Evolutionary conservation across 2,888 invertebrate genomes (phyloP).

Genomic region (Macaria liturata): DNA sequence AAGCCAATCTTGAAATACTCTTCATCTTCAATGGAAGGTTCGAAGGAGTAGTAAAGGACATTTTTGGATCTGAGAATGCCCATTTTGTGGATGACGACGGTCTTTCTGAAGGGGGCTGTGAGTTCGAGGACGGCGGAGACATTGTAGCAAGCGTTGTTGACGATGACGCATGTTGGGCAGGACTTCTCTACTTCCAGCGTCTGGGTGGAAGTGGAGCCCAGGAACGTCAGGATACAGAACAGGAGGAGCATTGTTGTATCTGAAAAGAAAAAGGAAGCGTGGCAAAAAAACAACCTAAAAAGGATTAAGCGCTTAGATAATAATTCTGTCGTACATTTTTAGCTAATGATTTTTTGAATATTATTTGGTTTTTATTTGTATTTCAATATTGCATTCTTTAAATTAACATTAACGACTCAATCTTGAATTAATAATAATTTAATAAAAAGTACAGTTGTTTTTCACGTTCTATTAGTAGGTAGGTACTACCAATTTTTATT

Average conservation of each 20-base stretch:
- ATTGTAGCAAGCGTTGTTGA: slow-evolving; percentile 60
- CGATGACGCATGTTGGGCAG: slow-evolving; percentile 55
- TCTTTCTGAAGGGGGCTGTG: slow-evolving; percentile 59
- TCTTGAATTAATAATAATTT: no score
- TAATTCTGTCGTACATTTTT: no score
- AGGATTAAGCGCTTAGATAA: no score
- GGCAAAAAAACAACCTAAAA: no score
- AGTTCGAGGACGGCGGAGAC: slow-evolving; percentile 57
- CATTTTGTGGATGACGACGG: slow-evolving; percentile 62
- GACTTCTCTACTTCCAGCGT: slow-evolving; percentile 25
- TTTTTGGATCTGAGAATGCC: slow-evolving; percentile 56
- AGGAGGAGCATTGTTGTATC: slow-evolving; percentile 48
- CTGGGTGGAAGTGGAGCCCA: slow-evolving; percentile 39
- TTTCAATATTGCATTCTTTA: no score
- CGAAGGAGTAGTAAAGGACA: slow-evolving; percentile 63
- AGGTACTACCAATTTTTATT: no score
- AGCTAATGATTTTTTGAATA: no score
- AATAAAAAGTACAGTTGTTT: no score
- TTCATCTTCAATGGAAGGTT: slow-evolving; percentile 59
- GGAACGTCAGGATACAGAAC: slow-evolving; percentile 37
- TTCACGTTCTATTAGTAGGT: no score
- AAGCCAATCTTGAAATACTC: slow-evolving; percentile 70
- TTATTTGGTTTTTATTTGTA: no score
- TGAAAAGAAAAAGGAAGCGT: slow-evolving; percentile 34
- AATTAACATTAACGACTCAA: no score